These are phyloP conservation scores for Tychaedon coryphoeus DNA, from an alignment of 2,113 vertebrate species.

Conservation along the genomic window DNA sequence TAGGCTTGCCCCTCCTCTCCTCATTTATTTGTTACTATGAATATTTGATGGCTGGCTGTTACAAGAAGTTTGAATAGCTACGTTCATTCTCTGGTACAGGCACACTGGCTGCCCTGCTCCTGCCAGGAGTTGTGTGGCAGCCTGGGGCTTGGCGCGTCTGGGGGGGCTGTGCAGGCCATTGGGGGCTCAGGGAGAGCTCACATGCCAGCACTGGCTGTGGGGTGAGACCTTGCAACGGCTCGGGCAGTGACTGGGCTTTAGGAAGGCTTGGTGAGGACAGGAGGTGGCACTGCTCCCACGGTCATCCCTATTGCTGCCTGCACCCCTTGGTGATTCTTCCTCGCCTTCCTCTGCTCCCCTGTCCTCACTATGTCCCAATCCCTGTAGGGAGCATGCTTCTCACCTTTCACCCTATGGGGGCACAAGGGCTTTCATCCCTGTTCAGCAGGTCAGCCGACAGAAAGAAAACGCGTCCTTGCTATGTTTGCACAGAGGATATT, in stretches of 20 bases:
- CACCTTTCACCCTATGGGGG: fast-evolving
- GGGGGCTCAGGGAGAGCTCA: not conserved
- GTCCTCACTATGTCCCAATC: not conserved
- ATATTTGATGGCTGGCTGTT: conserved; percentile 50
- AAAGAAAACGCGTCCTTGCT: not conserved
- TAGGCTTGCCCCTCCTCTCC: conserved; percentile 20
- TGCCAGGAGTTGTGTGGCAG: not conserved
- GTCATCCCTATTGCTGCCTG: not conserved
- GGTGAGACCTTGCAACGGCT: not conserved
- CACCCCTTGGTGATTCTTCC: not conserved
- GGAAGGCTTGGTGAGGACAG: not conserved
- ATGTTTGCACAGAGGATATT: not conserved
- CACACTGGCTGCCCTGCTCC: not conserved
- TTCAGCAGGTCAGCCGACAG: not conserved
- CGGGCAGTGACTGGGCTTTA: not conserved
- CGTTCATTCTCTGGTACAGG: not conserved
- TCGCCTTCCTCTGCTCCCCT: not conserved
- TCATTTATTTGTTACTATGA: conserved; percentile 33
- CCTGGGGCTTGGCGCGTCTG: not conserved
- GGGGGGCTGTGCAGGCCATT: fast-evolving
- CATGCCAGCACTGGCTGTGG: not conserved
- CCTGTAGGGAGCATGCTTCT: fast-evolving
- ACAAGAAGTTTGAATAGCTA: conserved; percentile 32
- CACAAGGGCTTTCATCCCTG: not conserved
- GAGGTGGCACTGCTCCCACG: not conserved